These are phyloP conservation scores for Engystomops pustulosus DNA, from an alignment of 2,113 vertebrate species.

Conservation along the genomic window DNA sequence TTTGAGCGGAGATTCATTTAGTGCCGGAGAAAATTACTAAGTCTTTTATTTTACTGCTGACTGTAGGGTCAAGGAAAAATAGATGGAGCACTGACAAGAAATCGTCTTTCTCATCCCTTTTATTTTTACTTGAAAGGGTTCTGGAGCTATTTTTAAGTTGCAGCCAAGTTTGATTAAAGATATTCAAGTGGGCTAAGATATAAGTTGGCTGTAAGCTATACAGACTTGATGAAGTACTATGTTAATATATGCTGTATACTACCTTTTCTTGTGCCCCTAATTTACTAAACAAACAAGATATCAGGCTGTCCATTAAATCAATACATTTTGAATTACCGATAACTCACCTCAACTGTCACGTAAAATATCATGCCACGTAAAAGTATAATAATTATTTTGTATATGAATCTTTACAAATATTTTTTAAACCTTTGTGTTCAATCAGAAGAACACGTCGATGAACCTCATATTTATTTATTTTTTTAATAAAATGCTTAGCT, in stretches of 20 bases:
- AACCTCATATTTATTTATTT: too few species aligned
- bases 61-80: conserved; percentile 5
- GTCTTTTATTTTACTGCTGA: neutral
- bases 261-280: neutral
- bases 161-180: neutral
- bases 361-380: too few species aligned
- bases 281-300: neutral
- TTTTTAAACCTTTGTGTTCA: too few species aligned
- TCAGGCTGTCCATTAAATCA: neutral
- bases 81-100: neutral
- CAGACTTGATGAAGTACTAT: neutral
- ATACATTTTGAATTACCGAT: too few species aligned
- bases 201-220: neutral
- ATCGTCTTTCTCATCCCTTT: neutral
- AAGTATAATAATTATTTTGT: too few species aligned
- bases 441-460: too few species aligned
- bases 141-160: neutral
- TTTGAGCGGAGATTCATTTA: too few species aligned
- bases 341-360: too few species aligned
- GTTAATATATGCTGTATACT: neutral
- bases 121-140: conserved; percentile 13
- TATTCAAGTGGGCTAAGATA: neutral
- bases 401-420: too few species aligned
- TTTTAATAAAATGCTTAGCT: too few species aligned
- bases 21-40: neutral